phyloP scores from a whole-genome alignment of 2,113 vertebrate species.

The Alligator sinensis region DNA sequence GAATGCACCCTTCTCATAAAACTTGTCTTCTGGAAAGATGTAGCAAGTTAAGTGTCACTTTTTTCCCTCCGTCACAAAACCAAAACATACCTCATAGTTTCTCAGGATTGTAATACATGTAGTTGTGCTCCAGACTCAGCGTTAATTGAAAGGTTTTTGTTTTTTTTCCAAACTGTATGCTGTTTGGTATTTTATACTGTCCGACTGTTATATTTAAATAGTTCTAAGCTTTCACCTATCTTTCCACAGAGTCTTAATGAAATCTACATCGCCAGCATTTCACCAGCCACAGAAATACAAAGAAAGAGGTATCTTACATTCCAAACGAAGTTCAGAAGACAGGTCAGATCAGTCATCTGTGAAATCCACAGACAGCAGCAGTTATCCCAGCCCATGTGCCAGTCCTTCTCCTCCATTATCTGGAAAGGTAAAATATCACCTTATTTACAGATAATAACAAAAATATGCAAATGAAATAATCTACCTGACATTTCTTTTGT shows the following conservation, averaged over 20 bases:
- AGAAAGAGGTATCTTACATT: constrained; percentile 71
- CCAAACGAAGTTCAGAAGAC: constrained; percentile 77
- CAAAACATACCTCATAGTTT: not conserved
- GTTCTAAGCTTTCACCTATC: not conserved
- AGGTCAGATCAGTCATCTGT: constrained; percentile 76
- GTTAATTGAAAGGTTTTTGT: rapidly evolving
- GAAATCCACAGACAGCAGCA: constrained; percentile 78
- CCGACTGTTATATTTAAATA: not conserved
- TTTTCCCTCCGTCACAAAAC: not conserved
- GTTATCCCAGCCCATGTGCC: constrained; percentile 78
- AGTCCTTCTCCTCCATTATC: constrained; percentile 79
- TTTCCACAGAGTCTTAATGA: constrained; percentile 72
- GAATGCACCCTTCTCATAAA: not conserved
- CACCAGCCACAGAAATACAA: constrained; percentile 76
- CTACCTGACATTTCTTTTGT: not conserved
- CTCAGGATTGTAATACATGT: not conserved
- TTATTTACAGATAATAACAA: not conserved
- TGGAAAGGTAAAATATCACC: constrained; percentile 81
- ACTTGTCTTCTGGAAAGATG: not conserved
- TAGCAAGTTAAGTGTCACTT: not conserved
- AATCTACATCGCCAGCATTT: constrained; percentile 60
- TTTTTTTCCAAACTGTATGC: not conserved
- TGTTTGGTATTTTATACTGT: not conserved
- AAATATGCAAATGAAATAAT: not conserved
- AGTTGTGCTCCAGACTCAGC: not conserved